Conservation (phyloP, 2,113 vertebrate species). For the Clinocottus analis region DNA sequence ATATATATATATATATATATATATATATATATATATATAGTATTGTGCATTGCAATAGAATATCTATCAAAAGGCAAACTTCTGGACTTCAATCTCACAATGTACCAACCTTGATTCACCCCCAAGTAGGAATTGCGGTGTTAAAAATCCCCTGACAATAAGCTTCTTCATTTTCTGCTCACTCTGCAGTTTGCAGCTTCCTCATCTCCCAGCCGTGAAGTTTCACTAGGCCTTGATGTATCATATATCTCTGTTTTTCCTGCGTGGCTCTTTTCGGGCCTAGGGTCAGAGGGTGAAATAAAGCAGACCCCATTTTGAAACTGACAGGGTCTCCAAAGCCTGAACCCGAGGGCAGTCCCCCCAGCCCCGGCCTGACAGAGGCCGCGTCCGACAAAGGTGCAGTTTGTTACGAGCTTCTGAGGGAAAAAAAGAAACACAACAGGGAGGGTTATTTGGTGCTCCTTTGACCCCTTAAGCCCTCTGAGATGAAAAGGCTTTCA, state of each 20-base stretch:
- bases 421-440: conserved; percentile 69
- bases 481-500: conserved; percentile 83
- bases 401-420: conserved; percentile 82
- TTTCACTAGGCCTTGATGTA: conserved; percentile 81
- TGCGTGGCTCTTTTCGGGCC: conserved; percentile 80
- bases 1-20: no score
- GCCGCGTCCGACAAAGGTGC: conserved; percentile 82
- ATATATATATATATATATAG: neutral
- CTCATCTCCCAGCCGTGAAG: conserved; percentile 75
- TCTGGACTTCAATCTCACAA: conserved; percentile 36
- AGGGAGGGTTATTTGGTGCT: conserved; percentile 82
- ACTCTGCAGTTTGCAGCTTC: conserved; percentile 74
- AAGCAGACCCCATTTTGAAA: conserved; percentile 86
- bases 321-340: conserved; percentile 83
- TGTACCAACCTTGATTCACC: conserved; percentile 53
- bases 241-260: conserved; percentile 85
- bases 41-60: conserved; percentile 10
- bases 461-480: conserved; percentile 83
- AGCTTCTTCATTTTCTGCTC: conserved; percentile 79
- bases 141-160: conserved; percentile 73
- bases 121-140: conserved; percentile 52
- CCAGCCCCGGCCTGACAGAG: conserved; percentile 73
- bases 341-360: conserved; percentile 77
- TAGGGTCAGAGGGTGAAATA: conserved; percentile 85
- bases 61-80: conserved; percentile 29